These are phyloP conservation scores for Spicauda simplicius DNA, from an alignment of 2,888 invertebrate genomes.

Conservation along the genomic window DNA sequence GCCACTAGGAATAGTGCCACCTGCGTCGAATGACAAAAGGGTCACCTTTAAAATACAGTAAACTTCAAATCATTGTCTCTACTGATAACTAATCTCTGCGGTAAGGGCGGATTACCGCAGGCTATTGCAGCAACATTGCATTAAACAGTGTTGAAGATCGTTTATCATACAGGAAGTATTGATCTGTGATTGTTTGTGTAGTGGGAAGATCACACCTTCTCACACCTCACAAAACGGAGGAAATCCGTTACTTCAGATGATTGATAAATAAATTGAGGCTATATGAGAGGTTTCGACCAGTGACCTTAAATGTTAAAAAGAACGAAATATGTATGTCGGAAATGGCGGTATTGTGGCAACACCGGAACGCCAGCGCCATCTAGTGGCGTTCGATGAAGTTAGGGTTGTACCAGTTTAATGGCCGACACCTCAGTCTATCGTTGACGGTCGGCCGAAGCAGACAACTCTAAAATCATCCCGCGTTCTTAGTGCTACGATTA, in stretches of 20 bases:
- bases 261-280: conserved; percentile 7
- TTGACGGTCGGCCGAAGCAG: no score
- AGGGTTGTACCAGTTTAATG: no score
- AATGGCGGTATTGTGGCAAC: no score
- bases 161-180: conserved; percentile 27
- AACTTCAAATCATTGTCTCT: background rate
- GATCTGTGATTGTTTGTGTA: conserved; percentile 24
- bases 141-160: conserved; percentile 8
- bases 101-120: conserved; percentile 21
- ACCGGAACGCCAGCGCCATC: no score
- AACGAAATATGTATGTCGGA: no score
- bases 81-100: background rate
- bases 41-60: no score
- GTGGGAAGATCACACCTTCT: conserved; percentile 30
- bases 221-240: conserved; percentile 20
- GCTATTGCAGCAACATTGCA: conserved; percentile 25
- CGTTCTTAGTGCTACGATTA: no score
- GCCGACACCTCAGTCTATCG: no score
- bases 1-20: no score
- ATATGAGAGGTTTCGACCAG: background rate
- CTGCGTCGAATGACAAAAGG: no score
- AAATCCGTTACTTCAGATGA: conserved; percentile 20
- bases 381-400: no score
- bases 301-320: background rate
- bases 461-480: no score